Evolutionary conservation across 2,888 invertebrate species (phyloP).

Genomic region (Serripes groenlandicus): DNA sequence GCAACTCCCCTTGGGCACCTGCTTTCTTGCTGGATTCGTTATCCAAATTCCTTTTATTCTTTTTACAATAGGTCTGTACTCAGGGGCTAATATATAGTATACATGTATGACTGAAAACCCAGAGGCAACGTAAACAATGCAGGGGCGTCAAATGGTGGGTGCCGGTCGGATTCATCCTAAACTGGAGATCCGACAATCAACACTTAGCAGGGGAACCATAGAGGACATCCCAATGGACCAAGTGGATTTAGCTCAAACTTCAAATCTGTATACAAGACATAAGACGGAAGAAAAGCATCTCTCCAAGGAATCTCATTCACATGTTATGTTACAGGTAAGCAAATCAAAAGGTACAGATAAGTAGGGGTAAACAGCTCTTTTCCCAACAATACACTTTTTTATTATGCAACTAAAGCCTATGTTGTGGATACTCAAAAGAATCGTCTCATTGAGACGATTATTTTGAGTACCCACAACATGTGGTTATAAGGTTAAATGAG

Average conservation of each 20-base stretch:
- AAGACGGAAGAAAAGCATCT: neutral
- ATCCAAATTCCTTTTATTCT: neutral
- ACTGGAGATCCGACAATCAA: conserved; percentile 8
- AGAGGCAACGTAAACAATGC: neutral
- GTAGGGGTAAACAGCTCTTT: too few species aligned
- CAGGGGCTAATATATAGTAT: neutral
- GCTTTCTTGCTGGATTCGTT: neutral
- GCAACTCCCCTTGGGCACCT: neutral
- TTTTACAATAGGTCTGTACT: neutral
- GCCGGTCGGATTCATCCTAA: conserved; percentile 8
- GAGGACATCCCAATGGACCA: conserved; percentile 29
- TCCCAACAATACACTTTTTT: too few species aligned
- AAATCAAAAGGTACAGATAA: too few species aligned
- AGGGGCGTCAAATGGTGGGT: neutral
- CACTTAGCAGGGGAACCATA: conserved; percentile 32
- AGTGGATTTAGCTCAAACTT: conserved; percentile 23
- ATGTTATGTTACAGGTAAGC: neutral
- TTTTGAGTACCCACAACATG: too few species aligned
- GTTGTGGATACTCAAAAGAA: too few species aligned
- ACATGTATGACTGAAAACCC: neutral
- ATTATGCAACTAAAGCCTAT: too few species aligned
- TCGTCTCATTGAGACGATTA: too few species aligned
- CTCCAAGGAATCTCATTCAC: neutral
- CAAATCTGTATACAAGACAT: conserved; percentile 22
- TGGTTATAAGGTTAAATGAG: too few species aligned